A percentile compares a stretch with the other conserved stretches of the same genome.
These are phyloP conservation scores for Phenganax stokvisi DNA, from an alignment of 92 coral and sea anemone genomes.

Conservation along the genomic window DNA sequence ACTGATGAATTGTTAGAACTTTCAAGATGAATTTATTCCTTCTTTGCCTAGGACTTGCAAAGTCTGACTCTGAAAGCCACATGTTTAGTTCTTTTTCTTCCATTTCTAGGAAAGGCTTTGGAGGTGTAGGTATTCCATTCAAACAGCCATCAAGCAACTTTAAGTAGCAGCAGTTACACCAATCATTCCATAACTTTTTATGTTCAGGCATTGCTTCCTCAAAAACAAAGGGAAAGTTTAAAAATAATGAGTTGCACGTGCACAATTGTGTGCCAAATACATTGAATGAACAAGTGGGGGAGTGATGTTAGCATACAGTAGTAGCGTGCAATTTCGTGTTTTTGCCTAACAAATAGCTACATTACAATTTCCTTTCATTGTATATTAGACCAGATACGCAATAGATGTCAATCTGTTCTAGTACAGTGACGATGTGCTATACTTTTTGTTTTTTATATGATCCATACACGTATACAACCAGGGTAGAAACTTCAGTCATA, in stretches of 20 bases:
- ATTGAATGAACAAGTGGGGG: too few relatives aligned
- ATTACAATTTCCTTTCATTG: too few relatives aligned
- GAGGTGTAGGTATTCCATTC: constrained; percentile 30
- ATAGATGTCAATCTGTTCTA: too few relatives aligned
- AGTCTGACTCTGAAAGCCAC: constrained; percentile 34
- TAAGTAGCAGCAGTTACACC: background rate
- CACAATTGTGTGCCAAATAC: background rate
- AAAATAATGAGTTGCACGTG: constrained; percentile 11
- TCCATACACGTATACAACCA: too few relatives aligned
- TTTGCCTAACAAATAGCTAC: too few relatives aligned
- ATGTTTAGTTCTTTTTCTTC: constrained; percentile 19
- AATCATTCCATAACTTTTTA: constrained; percentile 33
- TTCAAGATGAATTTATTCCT: background rate
- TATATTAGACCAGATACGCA: too few relatives aligned
- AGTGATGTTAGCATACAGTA: too few relatives aligned
- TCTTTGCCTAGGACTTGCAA: background rate
- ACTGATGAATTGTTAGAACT: background rate
- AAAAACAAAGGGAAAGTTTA: background rate
- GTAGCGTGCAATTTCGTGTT: too few relatives aligned
- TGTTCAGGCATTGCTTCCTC: constrained; percentile 34
- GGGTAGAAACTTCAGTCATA: too few relatives aligned
- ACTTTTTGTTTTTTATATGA: too few relatives aligned
- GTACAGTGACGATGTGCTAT: too few relatives aligned
- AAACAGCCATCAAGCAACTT: constrained; percentile 14
- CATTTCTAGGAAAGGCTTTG: constrained; percentile 39